Conservation (phyloP, 2,113 vertebrate genomes). For the Piprites chloris region DNA sequence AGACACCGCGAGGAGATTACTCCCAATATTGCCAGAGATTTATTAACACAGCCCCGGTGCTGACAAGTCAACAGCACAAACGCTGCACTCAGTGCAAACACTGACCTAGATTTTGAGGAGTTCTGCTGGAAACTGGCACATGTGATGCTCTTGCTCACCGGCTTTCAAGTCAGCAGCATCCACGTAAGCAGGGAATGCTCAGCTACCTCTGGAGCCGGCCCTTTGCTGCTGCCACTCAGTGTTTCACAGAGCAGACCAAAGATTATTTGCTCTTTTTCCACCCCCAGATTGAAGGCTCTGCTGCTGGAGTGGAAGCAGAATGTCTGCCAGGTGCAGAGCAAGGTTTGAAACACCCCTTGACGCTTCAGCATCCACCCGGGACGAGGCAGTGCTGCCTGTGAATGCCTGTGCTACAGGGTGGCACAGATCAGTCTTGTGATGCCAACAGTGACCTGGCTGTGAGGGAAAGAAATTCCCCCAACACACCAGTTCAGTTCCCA, state of each 20-base stretch:
- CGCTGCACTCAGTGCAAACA: background rate
- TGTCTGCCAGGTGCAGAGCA: background rate
- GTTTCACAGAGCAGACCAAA: background rate
- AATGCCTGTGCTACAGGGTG: background rate
- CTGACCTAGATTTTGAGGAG: slow-evolving; percentile 10
- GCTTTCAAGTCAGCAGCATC: background rate
- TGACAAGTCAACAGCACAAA: background rate
- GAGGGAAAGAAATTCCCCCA: background rate
- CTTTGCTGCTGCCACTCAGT: background rate
- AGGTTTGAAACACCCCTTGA: background rate
- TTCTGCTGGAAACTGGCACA: background rate
- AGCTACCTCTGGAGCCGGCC: background rate
- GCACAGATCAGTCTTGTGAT: background rate
- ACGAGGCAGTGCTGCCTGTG: background rate
- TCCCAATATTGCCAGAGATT: background rate
- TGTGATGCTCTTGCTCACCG: background rate
- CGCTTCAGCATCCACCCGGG: background rate
- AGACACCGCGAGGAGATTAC: background rate
- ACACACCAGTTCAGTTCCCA: background rate
- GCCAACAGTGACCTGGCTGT: background rate
- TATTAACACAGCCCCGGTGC: background rate
- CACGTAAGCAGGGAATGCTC: background rate
- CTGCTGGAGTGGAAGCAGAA: background rate
- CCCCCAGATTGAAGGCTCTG: background rate
- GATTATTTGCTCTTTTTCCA: no score